Conservation (phyloP, 2,797 vertebrate genomes). For the Phrynocephalus vlangalii region DNA sequence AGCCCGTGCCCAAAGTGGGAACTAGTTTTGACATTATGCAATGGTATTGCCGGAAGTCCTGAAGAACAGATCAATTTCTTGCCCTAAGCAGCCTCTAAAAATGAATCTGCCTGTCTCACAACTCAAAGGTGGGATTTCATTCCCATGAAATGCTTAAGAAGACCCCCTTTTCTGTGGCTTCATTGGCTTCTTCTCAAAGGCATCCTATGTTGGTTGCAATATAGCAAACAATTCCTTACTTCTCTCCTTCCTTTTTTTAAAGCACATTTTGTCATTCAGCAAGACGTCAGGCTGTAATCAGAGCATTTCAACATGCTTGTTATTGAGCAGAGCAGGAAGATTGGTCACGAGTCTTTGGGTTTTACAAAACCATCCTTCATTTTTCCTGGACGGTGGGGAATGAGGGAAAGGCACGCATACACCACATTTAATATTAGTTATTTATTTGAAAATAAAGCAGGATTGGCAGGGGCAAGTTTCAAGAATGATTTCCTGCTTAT, state of each 20-base stretch:
- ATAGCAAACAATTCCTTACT: no score
- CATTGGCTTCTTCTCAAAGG: no score
- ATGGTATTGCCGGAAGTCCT: no score
- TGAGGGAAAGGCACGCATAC: not conserved
- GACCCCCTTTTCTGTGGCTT: no score
- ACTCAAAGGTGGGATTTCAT: no score
- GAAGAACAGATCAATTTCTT: no score
- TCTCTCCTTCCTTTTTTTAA: conserved; percentile 35
- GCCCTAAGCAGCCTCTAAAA: no score
- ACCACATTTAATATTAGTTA: conserved; percentile 26
- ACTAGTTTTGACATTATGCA: no score
- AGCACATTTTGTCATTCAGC: conserved; percentile 60
- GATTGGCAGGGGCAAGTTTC: not conserved
- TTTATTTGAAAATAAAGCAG: conserved; percentile 67
- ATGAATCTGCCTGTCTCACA: no score
- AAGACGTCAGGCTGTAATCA: conserved; percentile 9
- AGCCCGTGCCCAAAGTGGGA: no score
- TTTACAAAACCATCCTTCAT: conserved; percentile 56
- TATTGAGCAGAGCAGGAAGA: conserved; percentile 35
- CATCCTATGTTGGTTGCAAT: no score
- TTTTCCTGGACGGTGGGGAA: not conserved
- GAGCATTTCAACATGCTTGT: not conserved
- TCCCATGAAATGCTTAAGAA: no score
- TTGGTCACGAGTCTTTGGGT: conserved; percentile 45
- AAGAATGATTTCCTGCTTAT: conserved; percentile 26